phyloP scores from a whole-genome alignment of 1,140 invertebrate species.

The Mya arenaria region DNA sequence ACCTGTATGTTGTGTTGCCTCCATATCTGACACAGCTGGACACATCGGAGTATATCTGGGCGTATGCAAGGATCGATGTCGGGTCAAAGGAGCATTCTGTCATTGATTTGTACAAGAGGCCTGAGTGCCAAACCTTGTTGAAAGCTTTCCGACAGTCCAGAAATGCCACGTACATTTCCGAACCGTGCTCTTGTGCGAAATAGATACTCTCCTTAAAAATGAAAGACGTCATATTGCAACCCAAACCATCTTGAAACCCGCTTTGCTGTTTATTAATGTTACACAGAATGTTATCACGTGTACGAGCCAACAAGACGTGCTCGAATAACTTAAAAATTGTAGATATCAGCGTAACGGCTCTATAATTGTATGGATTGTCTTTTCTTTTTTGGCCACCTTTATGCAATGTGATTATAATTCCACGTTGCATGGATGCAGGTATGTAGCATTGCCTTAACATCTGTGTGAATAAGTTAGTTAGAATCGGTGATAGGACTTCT shows the following conservation, averaged over 20 bases:
- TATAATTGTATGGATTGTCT: slow-evolving; percentile 6
- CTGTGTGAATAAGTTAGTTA: neutral
- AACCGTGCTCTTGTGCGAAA: neutral
- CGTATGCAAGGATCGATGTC: neutral
- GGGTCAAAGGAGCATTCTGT: neutral
- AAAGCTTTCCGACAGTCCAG: slow-evolving; percentile 2
- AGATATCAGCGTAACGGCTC: neutral
- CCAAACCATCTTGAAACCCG: neutral
- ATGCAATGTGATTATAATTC: slow-evolving; percentile 15
- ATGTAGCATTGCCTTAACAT: slow-evolving; percentile 3
- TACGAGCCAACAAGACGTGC: neutral
- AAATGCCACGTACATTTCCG: neutral
- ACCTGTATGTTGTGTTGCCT: too few species aligned
- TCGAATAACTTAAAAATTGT: neutral
- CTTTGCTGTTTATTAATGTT: slow-evolving; percentile 1
- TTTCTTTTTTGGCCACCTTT: slow-evolving; percentile 25
- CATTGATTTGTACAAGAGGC: neutral
- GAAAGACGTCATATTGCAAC: slow-evolving; percentile 1
- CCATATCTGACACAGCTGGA: neutral
- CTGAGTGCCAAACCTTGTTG: slow-evolving; percentile 11
- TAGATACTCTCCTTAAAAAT: neutral
- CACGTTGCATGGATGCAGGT: slow-evolving; percentile 12
- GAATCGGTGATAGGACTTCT: neutral
- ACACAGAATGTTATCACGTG: neutral
- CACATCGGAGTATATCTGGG: neutral